Percentiles rank a stretch among this genome's conserved stretches.
Evolutionary conservation across 2,797 vertebrate species (phyloP).

Genomic region (Okamejei kenojei): DNA sequence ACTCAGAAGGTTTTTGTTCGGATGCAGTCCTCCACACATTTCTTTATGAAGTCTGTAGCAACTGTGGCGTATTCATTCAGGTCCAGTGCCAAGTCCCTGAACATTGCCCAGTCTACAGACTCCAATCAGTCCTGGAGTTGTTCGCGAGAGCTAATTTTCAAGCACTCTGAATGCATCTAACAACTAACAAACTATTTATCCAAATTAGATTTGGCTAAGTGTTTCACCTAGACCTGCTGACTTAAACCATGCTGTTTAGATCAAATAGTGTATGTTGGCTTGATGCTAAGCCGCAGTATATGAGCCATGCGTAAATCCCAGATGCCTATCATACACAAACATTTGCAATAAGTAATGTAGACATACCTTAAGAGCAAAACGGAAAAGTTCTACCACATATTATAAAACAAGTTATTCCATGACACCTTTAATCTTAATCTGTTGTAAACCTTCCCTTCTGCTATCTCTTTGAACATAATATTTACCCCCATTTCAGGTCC

Average conservation of each 20-base stretch:
- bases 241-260: background rate
- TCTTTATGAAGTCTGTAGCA: no score
- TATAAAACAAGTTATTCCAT: background rate
- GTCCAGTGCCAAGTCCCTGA: no score
- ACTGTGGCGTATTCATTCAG: no score
- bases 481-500: conserved; percentile 85
- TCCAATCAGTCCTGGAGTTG: no score
- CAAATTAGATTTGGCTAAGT: background rate
- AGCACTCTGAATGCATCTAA: background rate
- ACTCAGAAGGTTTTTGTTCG: no score
- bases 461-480: conserved; percentile 3
- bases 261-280: background rate
- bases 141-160: background rate
- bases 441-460: background rate
- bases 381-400: background rate
- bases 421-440: background rate
- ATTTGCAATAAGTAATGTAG: background rate
- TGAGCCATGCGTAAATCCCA: background rate
- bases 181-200: background rate
- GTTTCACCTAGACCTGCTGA: background rate
- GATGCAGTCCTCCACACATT: no score
- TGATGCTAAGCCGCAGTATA: no score
- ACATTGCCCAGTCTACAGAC: no score
- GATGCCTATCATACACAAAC: background rate
- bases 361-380: background rate